Evolutionary conservation across 2,888 invertebrate genomes (phyloP), one percentile per base, ranked within the genome.

Genomic region (Altica lythri): DNA sequence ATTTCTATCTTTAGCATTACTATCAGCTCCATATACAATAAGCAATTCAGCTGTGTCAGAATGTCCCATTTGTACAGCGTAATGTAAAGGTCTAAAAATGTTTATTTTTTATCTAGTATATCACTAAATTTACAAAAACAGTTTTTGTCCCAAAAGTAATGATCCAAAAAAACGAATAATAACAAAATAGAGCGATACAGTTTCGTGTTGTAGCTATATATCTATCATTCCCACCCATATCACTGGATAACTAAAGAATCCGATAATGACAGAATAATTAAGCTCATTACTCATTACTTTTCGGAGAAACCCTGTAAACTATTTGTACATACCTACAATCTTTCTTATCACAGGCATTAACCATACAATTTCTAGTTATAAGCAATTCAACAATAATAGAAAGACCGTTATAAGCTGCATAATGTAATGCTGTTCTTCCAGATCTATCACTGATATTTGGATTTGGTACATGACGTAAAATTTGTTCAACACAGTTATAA

Each of bases 261-360:
- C 14, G 22, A 12, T 46, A 18, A 17, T 14, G 8, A 42, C 5
- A n/a, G n/a, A n/a, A n/a, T n/a, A n/a, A n/a, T n/a, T n/a, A n/a
- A n/a, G n/a, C n/a, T n/a, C n/a, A n/a, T n/a, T n/a, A n/a, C n/a
- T n/a, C n/a, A n/a, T n/a, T n/a, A n/a, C n/a, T n/a, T n/a, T n/a
- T n/a, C n/a, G n/a, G n/a, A n/a, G n/a, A n/a, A n/a, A n/a, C n/a
- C n/a, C n/a, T n/a, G n/a, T n/a, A n/a, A n/a, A n/a, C n/a, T n/a
- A n/a, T n/a, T n/a, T n/a, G n/a, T 19, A 55, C 53, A 46, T 35
- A 67, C 67, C 67, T 65, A 57, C 69, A 71, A 57, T 84, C 83
- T 63, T 80, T 80, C 70, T 84, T 86, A 68, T 86, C 85, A 64
- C 81, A 81, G 1, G 82, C 82, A 70, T 86, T 83, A 16, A 84